phyloP scores from a whole-genome alignment of 1,140 invertebrate species.

The Orussus abietinus region DNA sequence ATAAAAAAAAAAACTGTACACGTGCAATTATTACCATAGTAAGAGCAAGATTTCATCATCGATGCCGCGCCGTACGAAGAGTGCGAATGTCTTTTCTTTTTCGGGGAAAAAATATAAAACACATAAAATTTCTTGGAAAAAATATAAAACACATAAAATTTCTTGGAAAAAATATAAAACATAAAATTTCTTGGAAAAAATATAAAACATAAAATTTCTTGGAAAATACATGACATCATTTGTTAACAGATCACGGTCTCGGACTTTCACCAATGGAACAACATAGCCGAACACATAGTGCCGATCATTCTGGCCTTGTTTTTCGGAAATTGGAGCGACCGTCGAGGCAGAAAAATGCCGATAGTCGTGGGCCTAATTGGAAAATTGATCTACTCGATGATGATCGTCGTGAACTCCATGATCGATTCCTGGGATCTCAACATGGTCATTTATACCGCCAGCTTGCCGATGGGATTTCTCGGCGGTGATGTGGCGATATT shows the following conservation, averaged over 20 bases:
- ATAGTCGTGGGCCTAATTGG: slow-evolving; percentile 65
- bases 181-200: too few species aligned
- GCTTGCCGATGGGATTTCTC: slow-evolving; percentile 66
- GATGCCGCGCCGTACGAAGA: too few species aligned
- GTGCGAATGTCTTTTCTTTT: too few species aligned
- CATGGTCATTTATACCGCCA: slow-evolving; percentile 68
- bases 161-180: too few species aligned
- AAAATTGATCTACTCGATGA: slow-evolving; percentile 68
- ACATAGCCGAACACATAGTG: slow-evolving; percentile 64
- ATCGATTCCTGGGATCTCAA: slow-evolving; percentile 67
- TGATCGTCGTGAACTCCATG: slow-evolving; percentile 67
- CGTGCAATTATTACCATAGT: too few species aligned
- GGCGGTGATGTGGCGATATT: slow-evolving; percentile 74
- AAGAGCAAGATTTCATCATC: too few species aligned
- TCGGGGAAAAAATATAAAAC: too few species aligned
- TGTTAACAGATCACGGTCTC: slow-evolving; percentile 67
- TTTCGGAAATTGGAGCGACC: slow-evolving; percentile 73
- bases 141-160: too few species aligned
- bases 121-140: too few species aligned
- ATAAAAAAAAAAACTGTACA: too few species aligned
- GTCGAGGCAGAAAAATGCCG: slow-evolving; percentile 64
- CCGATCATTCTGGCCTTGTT: slow-evolving; percentile 72
- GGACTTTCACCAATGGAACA: slow-evolving; percentile 70
- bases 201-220: too few species aligned
- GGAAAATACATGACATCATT: too few species aligned